Conservation (phyloP, 1,140 invertebrate genomes). For the Drosophila santomea region DNA sequence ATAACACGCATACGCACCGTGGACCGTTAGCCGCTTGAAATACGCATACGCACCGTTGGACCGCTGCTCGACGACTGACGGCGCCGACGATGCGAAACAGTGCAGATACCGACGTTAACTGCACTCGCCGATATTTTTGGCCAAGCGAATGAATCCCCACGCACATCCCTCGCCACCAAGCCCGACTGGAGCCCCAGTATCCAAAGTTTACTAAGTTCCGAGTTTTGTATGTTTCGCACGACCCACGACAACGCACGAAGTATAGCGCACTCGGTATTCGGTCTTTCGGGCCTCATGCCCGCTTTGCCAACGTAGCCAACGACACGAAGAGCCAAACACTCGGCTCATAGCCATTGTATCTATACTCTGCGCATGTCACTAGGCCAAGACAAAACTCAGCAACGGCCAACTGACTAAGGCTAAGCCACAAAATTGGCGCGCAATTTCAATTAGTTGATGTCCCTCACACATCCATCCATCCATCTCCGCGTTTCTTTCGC, state of each 20-base stretch:
- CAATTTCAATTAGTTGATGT: slow-evolving; percentile 81
- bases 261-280: neutral
- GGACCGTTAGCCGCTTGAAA: neutral
- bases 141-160: slow-evolving; percentile 45
- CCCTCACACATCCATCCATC: slow-evolving; percentile 36
- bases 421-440: slow-evolving; percentile 80
- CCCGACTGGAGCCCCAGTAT: neutral
- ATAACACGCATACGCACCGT: slow-evolving; percentile 35
- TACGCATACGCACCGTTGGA: slow-evolving; percentile 37
- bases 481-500: neutral
- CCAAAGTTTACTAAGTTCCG: slow-evolving; percentile 1
- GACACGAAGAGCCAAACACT: no score
- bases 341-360: neutral
- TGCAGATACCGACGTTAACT: slow-evolving; percentile 77
- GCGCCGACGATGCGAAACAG: slow-evolving; percentile 52
- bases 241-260: slow-evolving; percentile 46
- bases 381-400: slow-evolving; percentile 1
- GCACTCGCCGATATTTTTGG: slow-evolving; percentile 66
- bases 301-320: no score
- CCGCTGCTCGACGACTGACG: slow-evolving; percentile 25
- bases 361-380: slow-evolving; percentile 49
- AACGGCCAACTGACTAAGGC: slow-evolving; percentile 12
- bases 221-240: slow-evolving; percentile 19
- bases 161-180: neutral
- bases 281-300: no score